phyloP scores from a whole-genome alignment of 2,797 vertebrate genomes.

The Podarcis lilfordi region DNA sequence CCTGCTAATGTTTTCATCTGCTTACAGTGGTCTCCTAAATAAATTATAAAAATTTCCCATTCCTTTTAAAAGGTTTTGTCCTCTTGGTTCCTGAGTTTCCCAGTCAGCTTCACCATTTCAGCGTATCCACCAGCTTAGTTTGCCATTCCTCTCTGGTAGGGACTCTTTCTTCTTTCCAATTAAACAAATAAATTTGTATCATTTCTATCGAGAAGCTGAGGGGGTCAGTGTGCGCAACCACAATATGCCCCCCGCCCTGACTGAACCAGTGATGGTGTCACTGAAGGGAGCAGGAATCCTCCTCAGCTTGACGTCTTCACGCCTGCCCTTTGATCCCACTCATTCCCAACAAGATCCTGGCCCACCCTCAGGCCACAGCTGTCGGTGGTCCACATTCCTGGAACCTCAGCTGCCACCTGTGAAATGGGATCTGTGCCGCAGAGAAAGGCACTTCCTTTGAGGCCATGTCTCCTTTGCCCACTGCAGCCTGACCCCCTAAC shows the following conservation, averaged over 20 bases:
- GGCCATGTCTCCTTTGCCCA: background rate
- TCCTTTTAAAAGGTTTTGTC: no score
- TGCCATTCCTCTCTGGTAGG: no score
- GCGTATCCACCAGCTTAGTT: no score
- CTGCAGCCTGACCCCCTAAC: background rate
- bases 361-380: background rate
- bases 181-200: background rate
- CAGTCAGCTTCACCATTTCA: no score
- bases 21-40: no score
- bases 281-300: no score
- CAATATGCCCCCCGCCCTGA: background rate
- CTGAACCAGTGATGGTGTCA: background rate
- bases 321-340: no score
- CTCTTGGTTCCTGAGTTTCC: no score
- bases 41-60: no score
- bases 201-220: background rate
- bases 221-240: background rate
- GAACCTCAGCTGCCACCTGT: background rate
- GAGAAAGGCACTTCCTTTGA: background rate
- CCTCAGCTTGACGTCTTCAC: background rate
- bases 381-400: background rate
- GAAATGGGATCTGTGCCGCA: slow-evolving; percentile 1
- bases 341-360: background rate
- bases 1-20: no score
- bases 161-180: no score